Percentiles rank a stretch among this genome's conserved stretches.
These are phyloP conservation scores for Dione vanillae DNA, from an alignment of 2,888 invertebrate genomes.

Conservation along the genomic window DNA sequence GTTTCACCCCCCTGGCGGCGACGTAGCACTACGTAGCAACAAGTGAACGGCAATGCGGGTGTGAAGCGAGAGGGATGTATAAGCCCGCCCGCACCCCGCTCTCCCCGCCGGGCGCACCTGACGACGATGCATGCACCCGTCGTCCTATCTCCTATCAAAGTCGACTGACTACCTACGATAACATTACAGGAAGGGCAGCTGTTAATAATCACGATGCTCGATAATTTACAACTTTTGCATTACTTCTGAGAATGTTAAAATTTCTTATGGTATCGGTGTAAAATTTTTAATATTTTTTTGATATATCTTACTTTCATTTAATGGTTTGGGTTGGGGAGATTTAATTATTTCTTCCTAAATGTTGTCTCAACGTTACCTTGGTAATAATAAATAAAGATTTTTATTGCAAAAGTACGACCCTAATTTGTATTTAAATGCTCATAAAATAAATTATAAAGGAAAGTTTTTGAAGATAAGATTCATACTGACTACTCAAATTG, in stretches of 20 bases:
- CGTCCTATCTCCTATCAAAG: constrained; percentile 56
- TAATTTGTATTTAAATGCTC: not conserved
- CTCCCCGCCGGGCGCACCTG: constrained; percentile 65
- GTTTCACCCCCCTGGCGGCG: too few species aligned
- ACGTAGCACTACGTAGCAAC: constrained; percentile 78
- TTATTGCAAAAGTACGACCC: not conserved
- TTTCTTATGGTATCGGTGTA: not conserved
- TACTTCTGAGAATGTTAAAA: not conserved
- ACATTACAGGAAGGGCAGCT: constrained; percentile 71
- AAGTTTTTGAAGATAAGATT: constrained; percentile 21
- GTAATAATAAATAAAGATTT: not conserved
- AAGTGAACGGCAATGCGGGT: constrained; percentile 78
- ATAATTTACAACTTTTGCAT: constrained; percentile 29
- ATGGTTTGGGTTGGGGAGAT: not conserved
- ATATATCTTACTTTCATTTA: constrained; percentile 3
- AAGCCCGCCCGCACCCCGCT: constrained; percentile 60
- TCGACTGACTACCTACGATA: constrained; percentile 51
- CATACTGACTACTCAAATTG: constrained; percentile 5
- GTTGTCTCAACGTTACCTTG: not conserved
- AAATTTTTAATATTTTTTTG: not conserved
- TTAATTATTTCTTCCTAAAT: not conserved
- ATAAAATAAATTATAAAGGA: constrained; percentile 3
- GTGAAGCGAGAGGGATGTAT: constrained; percentile 59
- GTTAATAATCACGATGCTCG: constrained; percentile 63
- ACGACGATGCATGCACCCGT: constrained; percentile 63